A percentile compares a stretch with the other conserved stretches of the same genome.
phyloP scores from a whole-genome alignment of 2,113 vertebrate genomes.

The Cacatua alba region DNA sequence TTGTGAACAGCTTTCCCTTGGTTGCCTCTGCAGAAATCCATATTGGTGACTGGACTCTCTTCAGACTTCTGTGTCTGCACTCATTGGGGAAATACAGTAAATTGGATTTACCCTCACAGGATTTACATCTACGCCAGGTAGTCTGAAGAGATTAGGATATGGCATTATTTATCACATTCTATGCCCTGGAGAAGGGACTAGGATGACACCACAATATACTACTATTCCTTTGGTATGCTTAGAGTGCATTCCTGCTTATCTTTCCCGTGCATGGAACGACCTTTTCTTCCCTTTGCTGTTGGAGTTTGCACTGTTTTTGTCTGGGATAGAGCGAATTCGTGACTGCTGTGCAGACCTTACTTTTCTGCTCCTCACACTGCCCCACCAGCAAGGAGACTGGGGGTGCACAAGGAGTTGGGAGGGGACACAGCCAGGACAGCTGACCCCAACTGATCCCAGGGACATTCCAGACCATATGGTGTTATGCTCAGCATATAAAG shows the following conservation, averaged over 20 bases:
- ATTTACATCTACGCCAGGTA: neutral
- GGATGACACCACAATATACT: neutral
- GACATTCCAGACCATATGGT: accelerated
- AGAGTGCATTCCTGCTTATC: neutral
- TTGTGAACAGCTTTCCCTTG: neutral
- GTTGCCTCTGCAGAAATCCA: neutral
- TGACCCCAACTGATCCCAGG: neutral
- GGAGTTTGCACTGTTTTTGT: neutral
- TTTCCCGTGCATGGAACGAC: neutral
- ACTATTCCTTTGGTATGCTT: neutral
- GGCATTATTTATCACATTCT: neutral
- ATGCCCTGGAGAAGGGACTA: neutral
- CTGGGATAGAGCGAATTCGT: neutral
- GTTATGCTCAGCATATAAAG: accelerated
- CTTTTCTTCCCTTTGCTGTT: neutral
- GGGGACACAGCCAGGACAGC: neutral
- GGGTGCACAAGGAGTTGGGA: neutral
- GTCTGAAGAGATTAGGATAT: neutral
- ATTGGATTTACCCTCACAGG: neutral
- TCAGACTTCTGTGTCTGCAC: neutral
- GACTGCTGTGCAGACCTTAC: neutral
- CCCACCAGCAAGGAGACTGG: neutral
- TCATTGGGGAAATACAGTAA: neutral
- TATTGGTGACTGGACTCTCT: neutral
- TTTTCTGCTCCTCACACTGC: neutral